phyloP scores from a whole-genome alignment of 2,113 vertebrate species.

The Nymphicus hollandicus region DNA sequence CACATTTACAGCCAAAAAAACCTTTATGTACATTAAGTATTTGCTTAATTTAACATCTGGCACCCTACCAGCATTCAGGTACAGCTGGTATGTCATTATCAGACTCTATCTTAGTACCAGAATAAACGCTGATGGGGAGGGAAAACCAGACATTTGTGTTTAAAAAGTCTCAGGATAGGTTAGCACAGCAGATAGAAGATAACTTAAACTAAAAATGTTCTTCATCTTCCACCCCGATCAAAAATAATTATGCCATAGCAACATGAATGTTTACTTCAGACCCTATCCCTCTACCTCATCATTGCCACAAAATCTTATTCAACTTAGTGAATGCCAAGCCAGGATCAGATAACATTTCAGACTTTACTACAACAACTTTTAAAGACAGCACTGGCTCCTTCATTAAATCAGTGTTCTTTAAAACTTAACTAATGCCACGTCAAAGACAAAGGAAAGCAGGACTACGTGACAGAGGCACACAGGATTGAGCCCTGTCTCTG shows the following conservation, averaged over 20 bases:
- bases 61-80: neutral
- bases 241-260: neutral
- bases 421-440: neutral
- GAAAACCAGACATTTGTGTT: neutral
- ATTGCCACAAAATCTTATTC: neutral
- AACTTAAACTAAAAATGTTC: neutral
- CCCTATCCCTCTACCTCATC: neutral
- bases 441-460: neutral
- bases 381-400: neutral
- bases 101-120: neutral
- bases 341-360: neutral
- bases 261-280: neutral
- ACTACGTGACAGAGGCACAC: neutral
- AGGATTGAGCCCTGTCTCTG: neutral
- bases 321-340: neutral
- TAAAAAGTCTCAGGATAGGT: neutral
- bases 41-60: neutral
- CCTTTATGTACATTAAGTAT: neutral
- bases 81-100: neutral
- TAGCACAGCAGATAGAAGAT: neutral
- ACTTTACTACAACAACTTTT: neutral
- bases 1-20: neutral
- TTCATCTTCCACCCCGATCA: neutral
- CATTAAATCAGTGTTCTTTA: neutral
- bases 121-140: neutral